These are phyloP conservation scores for Stylophora pistillata DNA, from an alignment of 64 coral and sea anemone species.

Conservation along the genomic window DNA sequence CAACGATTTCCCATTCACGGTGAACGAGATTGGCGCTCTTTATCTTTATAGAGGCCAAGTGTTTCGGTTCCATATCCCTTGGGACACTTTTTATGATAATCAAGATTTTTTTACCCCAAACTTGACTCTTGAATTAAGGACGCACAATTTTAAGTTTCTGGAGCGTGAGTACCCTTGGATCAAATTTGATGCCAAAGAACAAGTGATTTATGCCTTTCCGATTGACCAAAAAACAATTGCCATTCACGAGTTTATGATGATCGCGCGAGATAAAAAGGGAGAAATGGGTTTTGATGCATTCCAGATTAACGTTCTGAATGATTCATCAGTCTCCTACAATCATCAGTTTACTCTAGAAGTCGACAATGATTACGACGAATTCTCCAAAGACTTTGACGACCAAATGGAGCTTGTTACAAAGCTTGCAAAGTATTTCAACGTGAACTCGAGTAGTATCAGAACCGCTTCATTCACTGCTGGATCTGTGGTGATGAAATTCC, in stretches of 20 bases:
- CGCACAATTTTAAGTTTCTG: neutral
- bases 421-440: conserved; percentile 60
- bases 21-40: conserved; percentile 54
- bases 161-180: conserved; percentile 53
- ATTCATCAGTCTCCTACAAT: conserved; percentile 37
- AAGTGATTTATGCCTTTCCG: conserved; percentile 80
- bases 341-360: conserved; percentile 69
- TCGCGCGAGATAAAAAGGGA: conserved; percentile 53
- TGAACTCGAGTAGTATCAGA: conserved; percentile 73
- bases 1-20: neutral
- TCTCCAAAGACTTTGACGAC: conserved; percentile 55
- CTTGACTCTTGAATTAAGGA: conserved; percentile 41
- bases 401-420: conserved; percentile 69
- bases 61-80: conserved; percentile 32
- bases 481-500: conserved; percentile 64
- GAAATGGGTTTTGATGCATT: conserved; percentile 38
- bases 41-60: conserved; percentile 60
- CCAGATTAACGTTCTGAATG: conserved; percentile 43
- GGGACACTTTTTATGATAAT: conserved; percentile 64
- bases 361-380: conserved; percentile 50
- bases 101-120: conserved; percentile 67
- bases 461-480: conserved; percentile 41
- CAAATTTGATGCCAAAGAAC: conserved; percentile 55
- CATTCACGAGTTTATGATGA: conserved; percentile 59
- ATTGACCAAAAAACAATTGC: conserved; percentile 32